Evolutionary conservation across 2,888 invertebrate genomes (phyloP).

Genomic region (Drosophila glabriapex): DNA sequence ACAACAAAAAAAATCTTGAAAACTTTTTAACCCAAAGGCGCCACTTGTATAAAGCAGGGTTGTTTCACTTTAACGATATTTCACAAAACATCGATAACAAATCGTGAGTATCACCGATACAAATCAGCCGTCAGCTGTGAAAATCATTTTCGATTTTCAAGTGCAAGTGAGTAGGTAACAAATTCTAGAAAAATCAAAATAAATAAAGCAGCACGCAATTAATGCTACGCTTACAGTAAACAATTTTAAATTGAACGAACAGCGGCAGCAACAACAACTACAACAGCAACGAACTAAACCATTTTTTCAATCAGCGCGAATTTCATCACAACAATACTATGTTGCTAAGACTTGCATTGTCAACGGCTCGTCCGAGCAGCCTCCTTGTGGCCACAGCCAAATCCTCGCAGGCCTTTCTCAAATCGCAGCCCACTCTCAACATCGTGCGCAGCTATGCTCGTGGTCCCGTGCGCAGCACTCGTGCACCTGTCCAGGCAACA

Average conservation of each 20-base stretch:
- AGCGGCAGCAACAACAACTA: not conserved
- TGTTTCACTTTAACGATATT: constrained; percentile 7
- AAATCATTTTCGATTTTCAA: constrained; percentile 12
- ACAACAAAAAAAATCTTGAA: not conserved
- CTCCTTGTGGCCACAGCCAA: constrained; percentile 50
- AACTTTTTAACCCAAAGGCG: constrained; percentile 16
- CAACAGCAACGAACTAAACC: not conserved
- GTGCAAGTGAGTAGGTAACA: constrained; percentile 17
- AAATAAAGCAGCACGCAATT: constrained; percentile 11
- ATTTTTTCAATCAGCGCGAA: constrained; percentile 33
- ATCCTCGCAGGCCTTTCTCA: constrained; percentile 46
- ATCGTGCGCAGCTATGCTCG: constrained; percentile 77
- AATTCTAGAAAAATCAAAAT: constrained; percentile 51
- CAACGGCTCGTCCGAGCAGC: constrained; percentile 53
- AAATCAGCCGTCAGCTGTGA: not conserved
- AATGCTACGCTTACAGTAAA: constrained; percentile 5
- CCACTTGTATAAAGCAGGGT: constrained; percentile 1
- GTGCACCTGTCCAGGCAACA: constrained; percentile 39
- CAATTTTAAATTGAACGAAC: constrained; percentile 10
- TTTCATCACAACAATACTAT: constrained; percentile 78
- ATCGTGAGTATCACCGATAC: constrained; percentile 13
- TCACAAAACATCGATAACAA: constrained; percentile 18
- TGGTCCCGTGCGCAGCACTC: constrained; percentile 62
- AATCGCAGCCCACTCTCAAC: constrained; percentile 40
- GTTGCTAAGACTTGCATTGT: constrained; percentile 76